phyloP scores from a whole-genome alignment of 2,888 invertebrate species.

The Drosophila niveifrons region DNA sequence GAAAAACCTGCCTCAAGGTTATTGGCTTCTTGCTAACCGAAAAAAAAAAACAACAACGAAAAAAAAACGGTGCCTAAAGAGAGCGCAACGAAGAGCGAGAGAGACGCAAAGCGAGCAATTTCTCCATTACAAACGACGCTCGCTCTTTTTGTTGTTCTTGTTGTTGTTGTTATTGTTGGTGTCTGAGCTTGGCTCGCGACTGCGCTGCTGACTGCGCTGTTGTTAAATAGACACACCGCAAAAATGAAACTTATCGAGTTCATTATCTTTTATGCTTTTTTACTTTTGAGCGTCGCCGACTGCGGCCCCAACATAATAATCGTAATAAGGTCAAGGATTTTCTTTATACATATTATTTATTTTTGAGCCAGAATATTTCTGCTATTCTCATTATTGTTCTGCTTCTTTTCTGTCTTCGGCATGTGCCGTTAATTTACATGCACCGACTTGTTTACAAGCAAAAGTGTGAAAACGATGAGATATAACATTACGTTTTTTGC shows the following conservation, averaged over 20 bases:
- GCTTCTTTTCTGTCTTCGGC: constrained; percentile 9
- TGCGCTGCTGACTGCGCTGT: constrained; percentile 32
- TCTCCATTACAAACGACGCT: constrained; percentile 69
- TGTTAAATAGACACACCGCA: constrained; percentile 42
- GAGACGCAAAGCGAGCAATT: constrained; percentile 53
- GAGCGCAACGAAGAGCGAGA: constrained; percentile 30
- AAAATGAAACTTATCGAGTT: constrained; percentile 67
- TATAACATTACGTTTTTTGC: constrained; percentile 6
- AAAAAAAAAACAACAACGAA: background rate
- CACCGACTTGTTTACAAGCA: constrained; percentile 22
- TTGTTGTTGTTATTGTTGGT: constrained; percentile 23
- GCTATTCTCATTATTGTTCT: constrained; percentile 7
- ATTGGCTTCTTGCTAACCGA: constrained; percentile 67
- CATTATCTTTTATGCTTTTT: constrained; percentile 63
- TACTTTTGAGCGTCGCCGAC: constrained; percentile 18
- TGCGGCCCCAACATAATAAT: constrained; percentile 16
- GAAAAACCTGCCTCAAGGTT: constrained; percentile 81
- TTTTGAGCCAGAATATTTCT: constrained; percentile 24
- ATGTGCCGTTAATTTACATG: constrained; percentile 26
- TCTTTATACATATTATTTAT: constrained; percentile 33
- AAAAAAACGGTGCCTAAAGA: constrained; percentile 48
- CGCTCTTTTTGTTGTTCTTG: constrained; percentile 38
- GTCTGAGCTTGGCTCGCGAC: constrained; percentile 60
- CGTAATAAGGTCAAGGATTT: constrained; percentile 69
- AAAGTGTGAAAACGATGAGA: constrained; percentile 34